Percentiles rank a stretch among this genome's conserved stretches.
Evolutionary conservation across 2,888 invertebrate species (phyloP).

Genomic region (Eupithecia pulchellata): DNA sequence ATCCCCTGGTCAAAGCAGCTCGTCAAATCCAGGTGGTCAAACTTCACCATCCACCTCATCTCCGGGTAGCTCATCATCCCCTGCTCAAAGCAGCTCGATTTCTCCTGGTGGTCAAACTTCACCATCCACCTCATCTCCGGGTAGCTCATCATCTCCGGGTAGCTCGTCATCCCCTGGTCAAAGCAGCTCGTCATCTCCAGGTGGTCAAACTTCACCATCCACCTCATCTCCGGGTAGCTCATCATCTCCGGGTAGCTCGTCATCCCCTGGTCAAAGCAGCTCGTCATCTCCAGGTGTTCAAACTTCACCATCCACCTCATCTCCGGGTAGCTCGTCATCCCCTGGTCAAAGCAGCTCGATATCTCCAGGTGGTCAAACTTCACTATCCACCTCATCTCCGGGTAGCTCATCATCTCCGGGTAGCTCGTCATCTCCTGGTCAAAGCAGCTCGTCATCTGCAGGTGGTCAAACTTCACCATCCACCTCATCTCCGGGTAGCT

Average conservation of each 20-base stretch:
- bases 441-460: background rate
- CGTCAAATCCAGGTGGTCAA: background rate
- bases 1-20: background rate
- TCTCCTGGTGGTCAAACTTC: background rate
- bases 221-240: background rate
- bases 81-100: background rate
- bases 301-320: background rate
- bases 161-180: slow-evolving; percentile 6
- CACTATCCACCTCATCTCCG: background rate
- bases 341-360: background rate
- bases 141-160: slow-evolving; percentile 1
- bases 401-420: background rate
- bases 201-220: background rate
- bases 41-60: background rate
- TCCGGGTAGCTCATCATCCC: background rate
- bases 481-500: background rate
- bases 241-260: background rate
- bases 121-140: background rate
- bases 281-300: background rate
- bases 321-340: background rate
- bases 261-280: background rate
- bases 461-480: background rate
- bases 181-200: background rate
- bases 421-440: background rate
- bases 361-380: background rate